These are phyloP conservation scores for Acanthurus tractus DNA, from an alignment of 2,797 vertebrate species.

Conservation along the genomic window DNA sequence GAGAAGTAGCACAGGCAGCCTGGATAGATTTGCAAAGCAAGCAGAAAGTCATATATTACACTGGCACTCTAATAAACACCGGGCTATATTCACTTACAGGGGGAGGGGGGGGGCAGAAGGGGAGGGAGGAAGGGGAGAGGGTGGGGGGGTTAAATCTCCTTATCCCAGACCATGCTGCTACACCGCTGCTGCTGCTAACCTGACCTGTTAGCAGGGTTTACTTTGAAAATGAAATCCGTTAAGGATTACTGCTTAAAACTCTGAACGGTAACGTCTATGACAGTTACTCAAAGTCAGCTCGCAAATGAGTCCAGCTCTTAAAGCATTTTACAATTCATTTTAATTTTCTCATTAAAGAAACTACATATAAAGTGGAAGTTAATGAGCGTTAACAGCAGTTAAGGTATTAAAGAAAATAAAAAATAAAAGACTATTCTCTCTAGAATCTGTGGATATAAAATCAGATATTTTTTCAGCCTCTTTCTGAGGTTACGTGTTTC, in stretches of 20 bases:
- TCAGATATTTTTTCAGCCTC: not conserved
- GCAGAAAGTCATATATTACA: constrained; percentile 82
- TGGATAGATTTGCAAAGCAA: constrained; percentile 81
- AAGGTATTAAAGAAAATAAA: not conserved
- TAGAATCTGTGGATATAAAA: not conserved
- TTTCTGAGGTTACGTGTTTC: constrained; percentile 15
- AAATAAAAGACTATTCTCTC: not conserved
- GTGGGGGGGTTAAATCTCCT: constrained; percentile 74
- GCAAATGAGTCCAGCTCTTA: not conserved
- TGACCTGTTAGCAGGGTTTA: constrained; percentile 75
- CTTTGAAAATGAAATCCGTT: constrained; percentile 78
- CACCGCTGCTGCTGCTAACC: constrained; percentile 50
- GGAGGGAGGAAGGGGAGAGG: too few relatives aligned
- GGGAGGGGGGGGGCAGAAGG: not conserved
- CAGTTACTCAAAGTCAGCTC: constrained; percentile 38
- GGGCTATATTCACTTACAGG: constrained; percentile 54
- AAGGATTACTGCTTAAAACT: constrained; percentile 65
- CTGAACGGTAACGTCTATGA: constrained; percentile 64
- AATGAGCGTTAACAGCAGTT: not conserved
- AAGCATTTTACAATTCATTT: not conserved
- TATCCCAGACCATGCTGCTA: constrained; percentile 71
- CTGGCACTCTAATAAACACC: constrained; percentile 76
- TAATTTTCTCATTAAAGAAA: constrained; percentile 11
- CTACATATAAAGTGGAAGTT: not conserved
- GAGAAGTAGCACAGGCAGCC: constrained; percentile 70